Evolutionary conservation across 2,888 invertebrate genomes (phyloP).

Genomic region (Limenitis camilla): DNA sequence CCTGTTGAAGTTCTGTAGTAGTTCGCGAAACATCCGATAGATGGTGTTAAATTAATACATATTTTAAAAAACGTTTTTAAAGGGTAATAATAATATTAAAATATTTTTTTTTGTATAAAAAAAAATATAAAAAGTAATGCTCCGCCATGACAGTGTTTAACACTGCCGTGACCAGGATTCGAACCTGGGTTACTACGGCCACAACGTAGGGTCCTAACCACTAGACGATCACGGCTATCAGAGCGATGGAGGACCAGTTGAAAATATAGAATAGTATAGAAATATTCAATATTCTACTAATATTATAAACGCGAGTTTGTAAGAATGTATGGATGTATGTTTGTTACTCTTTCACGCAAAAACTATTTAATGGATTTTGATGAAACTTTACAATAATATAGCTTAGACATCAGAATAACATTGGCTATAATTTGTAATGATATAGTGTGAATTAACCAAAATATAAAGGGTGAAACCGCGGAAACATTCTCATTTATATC

Average conservation of each 20-base stretch:
- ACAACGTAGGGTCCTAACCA: conserved; percentile 86
- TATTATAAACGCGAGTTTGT: too few species aligned
- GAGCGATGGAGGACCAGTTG: conserved; percentile 33
- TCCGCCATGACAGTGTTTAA: conserved; percentile 59
- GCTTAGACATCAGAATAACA: too few species aligned
- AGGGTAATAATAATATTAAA: background rate
- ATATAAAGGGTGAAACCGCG: too few species aligned
- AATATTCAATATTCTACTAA: too few species aligned
- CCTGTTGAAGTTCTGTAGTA: background rate
- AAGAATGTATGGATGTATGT: too few species aligned
- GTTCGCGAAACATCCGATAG: background rate
- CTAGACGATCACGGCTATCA: conserved; percentile 74
- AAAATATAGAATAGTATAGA: conserved; percentile 2
- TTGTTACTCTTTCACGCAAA: too few species aligned
- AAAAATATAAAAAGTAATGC: conserved; percentile 30
- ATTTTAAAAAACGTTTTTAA: background rate
- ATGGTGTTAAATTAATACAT: background rate
- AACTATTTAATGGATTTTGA: too few species aligned
- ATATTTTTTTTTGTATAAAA: background rate
- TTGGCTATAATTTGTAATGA: too few species aligned
- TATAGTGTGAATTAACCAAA: too few species aligned
- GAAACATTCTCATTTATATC: too few species aligned
- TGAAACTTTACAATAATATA: too few species aligned
- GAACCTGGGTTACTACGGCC: conserved; percentile 86
- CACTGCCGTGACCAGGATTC: conserved; percentile 79